Evolutionary conservation across 2,113 vertebrate species (phyloP).

Genomic region (Megaptera novaeangliae): DNA sequence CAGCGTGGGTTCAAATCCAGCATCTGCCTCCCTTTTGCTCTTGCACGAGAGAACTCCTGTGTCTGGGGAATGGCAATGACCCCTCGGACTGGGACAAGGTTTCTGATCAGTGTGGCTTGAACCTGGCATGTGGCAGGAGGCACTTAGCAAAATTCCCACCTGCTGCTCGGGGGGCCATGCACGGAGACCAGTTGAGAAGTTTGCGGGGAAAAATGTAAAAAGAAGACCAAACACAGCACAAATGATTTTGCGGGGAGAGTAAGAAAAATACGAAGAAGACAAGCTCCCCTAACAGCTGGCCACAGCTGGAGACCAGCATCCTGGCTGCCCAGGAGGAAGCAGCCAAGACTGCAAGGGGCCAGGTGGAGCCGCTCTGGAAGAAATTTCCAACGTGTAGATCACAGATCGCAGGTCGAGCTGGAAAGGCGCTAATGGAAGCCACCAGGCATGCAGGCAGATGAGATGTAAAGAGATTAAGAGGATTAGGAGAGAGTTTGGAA

Average conservation of each 20-base stretch:
- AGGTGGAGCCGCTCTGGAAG: not conserved
- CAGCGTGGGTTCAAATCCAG: not conserved
- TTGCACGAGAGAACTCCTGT: rapidly evolving
- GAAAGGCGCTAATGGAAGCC: not conserved
- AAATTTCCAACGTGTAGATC: not conserved
- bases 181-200: not conserved
- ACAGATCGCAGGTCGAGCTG: no score
- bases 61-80: not conserved
- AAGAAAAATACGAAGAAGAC: not conserved
- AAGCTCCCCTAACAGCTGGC: not conserved
- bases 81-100: not conserved
- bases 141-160: not conserved
- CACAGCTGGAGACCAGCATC: not conserved
- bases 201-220: not conserved
- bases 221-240: not conserved
- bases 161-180: not conserved
- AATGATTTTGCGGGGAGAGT: not conserved
- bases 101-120: not conserved
- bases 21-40: not conserved
- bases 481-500: slow-evolving; percentile 4
- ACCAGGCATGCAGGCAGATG: not conserved
- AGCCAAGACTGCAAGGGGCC: not conserved
- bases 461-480: slow-evolving; percentile 39
- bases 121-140: not conserved
- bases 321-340: not conserved